phyloP scores from a whole-genome alignment of 2,113 vertebrate species.

The Dasypus novemcinctus region DNA sequence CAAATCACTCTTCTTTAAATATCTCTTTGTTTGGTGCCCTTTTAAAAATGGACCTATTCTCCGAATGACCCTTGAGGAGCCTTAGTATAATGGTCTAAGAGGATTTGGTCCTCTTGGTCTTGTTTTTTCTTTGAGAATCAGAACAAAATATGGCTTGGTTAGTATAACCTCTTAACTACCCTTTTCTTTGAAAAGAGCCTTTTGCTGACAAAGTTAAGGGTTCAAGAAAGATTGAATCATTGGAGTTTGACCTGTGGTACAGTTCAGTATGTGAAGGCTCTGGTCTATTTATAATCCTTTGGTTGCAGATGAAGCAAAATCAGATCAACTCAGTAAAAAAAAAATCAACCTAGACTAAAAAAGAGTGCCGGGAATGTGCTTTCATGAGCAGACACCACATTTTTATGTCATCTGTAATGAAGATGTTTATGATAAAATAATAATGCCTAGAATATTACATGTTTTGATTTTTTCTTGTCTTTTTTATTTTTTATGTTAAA shows the following conservation, averaged over 20 bases:
- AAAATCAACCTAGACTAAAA: background rate
- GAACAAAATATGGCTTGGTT: background rate
- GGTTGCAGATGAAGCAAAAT: background rate
- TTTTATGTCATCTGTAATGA: background rate
- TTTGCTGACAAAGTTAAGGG: background rate
- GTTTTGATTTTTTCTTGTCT: slow-evolving; percentile 24
- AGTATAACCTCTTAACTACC: background rate
- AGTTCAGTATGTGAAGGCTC: background rate
- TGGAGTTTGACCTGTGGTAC: background rate
- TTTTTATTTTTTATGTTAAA: slow-evolving; percentile 33
- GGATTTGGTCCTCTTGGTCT: background rate
- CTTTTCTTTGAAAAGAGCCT: background rate
- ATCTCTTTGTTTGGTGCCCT: background rate
- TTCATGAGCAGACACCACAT: background rate
- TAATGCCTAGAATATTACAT: slow-evolving; percentile 1
- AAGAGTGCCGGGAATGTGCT: background rate
- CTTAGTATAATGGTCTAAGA: background rate
- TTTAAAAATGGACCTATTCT: background rate
- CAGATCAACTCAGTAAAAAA: background rate
- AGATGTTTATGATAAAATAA: slow-evolving; percentile 11
- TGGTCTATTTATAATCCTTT: background rate
- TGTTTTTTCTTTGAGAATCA: background rate
- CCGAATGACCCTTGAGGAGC: background rate
- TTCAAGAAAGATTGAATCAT: background rate
- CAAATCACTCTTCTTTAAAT: background rate